phyloP scores from a whole-genome alignment of 2,888 invertebrate species.

The Capitulum mitella region DNA sequence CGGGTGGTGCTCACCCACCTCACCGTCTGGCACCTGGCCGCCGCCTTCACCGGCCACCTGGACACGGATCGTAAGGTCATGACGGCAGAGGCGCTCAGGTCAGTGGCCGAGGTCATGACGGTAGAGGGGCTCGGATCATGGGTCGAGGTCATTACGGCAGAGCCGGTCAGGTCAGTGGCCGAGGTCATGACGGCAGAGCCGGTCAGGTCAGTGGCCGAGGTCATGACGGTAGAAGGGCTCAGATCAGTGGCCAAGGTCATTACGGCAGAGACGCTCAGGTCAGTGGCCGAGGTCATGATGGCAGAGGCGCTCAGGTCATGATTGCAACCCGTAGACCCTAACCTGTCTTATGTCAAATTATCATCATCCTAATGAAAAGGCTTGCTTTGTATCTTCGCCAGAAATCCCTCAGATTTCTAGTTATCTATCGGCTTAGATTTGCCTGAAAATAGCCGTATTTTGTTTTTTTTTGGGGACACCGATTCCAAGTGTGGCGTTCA shows the following conservation, averaged over 20 bases:
- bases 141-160: constrained; percentile 16
- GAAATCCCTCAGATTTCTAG: too few species aligned
- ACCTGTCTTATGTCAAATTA: too few species aligned
- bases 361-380: too few species aligned
- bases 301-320: constrained; percentile 20
- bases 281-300: constrained; percentile 6
- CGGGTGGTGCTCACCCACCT: constrained; percentile 37
- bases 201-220: background rate
- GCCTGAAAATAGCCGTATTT: too few species aligned
- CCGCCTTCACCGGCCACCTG: constrained; percentile 29
- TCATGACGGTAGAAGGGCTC: constrained; percentile 16
- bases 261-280: background rate
- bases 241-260: too few species aligned
- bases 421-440: too few species aligned
- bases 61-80: constrained; percentile 1
- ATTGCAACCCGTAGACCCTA: too few species aligned
- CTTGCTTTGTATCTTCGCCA: too few species aligned
- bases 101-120: too few species aligned
- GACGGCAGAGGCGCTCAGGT: constrained; percentile 22
- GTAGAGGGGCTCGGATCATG: background rate
- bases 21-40: constrained; percentile 37
- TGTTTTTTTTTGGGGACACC: too few species aligned
- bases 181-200: too few species aligned
- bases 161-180: constrained; percentile 19
- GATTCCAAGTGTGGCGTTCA: too few species aligned